Percentiles rank a stretch among this genome's conserved stretches.
Evolutionary conservation across 2,797 vertebrate species (phyloP).

Genomic region (Alectoris magna): DNA sequence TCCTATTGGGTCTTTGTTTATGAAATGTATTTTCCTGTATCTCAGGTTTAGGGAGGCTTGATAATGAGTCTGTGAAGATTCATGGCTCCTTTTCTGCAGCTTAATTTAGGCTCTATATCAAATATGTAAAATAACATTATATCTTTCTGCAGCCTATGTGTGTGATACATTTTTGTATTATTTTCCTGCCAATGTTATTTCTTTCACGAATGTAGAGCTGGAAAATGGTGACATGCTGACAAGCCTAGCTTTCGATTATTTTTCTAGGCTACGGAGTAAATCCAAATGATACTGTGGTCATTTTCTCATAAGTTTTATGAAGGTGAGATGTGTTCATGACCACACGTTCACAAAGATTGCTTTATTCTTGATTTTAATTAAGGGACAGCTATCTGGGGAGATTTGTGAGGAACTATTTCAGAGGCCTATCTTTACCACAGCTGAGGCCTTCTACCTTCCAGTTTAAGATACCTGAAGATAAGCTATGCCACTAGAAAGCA

Average conservation of each 20-base stretch:
- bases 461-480: neutral
- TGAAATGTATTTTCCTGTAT: constrained; percentile 86
- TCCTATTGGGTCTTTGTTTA: constrained; percentile 87
- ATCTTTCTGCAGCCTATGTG: constrained; percentile 75
- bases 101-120: constrained; percentile 88
- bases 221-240: constrained; percentile 67
- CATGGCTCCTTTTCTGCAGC: constrained; percentile 82
- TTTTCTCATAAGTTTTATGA: neutral
- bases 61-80: constrained; percentile 86
- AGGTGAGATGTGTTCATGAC: neutral
- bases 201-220: constrained; percentile 73
- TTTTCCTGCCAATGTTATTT: constrained; percentile 74
- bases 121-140: constrained; percentile 85
- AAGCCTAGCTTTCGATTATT: constrained; percentile 48
- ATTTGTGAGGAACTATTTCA: neutral
- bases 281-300: neutral
- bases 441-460: neutral
- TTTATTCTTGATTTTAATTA: neutral
- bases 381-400: neutral
- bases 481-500: neutral
- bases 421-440: neutral
- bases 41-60: constrained; percentile 83
- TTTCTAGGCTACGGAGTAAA: constrained; percentile 29
- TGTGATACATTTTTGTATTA: constrained; percentile 81
- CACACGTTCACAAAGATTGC: neutral